Percentiles rank a stretch among this genome's conserved stretches.
Conservation (phyloP, 1,140 invertebrate genomes). For the Microplitis demolitor region DNA sequence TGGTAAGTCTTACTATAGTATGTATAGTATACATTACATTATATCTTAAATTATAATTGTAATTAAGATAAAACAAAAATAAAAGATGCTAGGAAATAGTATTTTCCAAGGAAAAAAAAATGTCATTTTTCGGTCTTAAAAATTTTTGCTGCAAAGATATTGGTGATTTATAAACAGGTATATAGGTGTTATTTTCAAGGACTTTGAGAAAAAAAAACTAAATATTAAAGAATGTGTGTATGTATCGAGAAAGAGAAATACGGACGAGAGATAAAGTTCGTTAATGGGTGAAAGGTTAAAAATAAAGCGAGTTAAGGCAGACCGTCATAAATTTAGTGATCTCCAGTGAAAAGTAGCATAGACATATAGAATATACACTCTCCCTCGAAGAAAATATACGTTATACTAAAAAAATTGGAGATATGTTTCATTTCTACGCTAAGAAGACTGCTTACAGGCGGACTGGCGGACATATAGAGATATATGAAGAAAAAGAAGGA, state of each 20-base stretch:
- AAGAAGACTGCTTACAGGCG: background rate
- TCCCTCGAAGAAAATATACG: constrained; percentile 1
- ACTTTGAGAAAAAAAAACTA: background rate
- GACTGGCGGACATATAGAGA: background rate
- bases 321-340: constrained; percentile 54
- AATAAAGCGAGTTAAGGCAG: constrained; percentile 48
- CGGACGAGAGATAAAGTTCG: constrained; percentile 55
- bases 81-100: too few relatives aligned
- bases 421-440: background rate
- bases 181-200: background rate
- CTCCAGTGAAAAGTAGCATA: constrained; percentile 38
- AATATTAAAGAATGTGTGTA: background rate
- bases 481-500: background rate
- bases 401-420: constrained; percentile 13
- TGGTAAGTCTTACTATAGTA: constrained; percentile 19
- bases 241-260: constrained; percentile 38
- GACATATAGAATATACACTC: constrained; percentile 7
- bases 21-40: too few relatives aligned
- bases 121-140: too few relatives aligned
- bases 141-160: too few relatives aligned
- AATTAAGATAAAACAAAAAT: too few relatives aligned
- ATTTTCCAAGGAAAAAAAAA: too few relatives aligned
- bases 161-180: background rate
- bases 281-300: constrained; percentile 62
- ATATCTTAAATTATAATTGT: too few relatives aligned